Evolutionary conservation across 2,113 vertebrate genomes (phyloP), one percentile per base, ranked within the genome.

Genomic region (Brevimyrus niger): DNA sequence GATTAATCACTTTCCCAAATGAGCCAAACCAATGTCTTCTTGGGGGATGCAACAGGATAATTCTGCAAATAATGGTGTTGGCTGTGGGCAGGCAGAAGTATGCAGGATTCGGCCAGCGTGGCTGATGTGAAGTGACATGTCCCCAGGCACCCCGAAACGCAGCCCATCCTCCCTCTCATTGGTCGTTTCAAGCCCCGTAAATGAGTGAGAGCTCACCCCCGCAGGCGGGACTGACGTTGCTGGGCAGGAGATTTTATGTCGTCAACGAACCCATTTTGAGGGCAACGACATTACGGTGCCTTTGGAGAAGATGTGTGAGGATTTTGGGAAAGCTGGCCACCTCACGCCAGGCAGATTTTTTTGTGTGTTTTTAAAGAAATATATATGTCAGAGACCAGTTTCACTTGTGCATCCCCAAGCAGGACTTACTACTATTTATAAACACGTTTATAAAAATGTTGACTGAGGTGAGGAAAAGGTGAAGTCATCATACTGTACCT

Each of bases 41-140:
- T 80, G 17, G 73, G 31, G 35, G 73, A 17, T 42, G 27, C 31
- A 38, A 42, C 35, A 80, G 73, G 15, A 5, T 80, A 80, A 80
- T 80, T 51, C 48, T 87, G 85, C n/a, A 31, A n/a, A 53, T 87
- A 13, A 35, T 27, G 27, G 85, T 61, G 42, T 69, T 80, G 73
- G 31, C 42, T 27, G 73, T 17, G 31, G 73, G 35, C 55, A 87
- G 55, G 87, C 19, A 38, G 35, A 61, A 80, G 35, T 27, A 69
- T 17, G 47, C 31, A 83, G 31, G 17, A 21, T 42, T 82, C n/a
- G 3, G 65, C 7, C 88, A 55, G 89, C 90, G 94, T 95, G 91
- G 27, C 93, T 96, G 93, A 96, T 92, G 27, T 92, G 94, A 94
- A 94, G 93, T 94, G 95, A 95, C 95, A 96, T 92, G 94, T 95